Evolutionary conservation across 2,113 vertebrate genomes (phyloP).

Genomic region (Rynchops niger): DNA sequence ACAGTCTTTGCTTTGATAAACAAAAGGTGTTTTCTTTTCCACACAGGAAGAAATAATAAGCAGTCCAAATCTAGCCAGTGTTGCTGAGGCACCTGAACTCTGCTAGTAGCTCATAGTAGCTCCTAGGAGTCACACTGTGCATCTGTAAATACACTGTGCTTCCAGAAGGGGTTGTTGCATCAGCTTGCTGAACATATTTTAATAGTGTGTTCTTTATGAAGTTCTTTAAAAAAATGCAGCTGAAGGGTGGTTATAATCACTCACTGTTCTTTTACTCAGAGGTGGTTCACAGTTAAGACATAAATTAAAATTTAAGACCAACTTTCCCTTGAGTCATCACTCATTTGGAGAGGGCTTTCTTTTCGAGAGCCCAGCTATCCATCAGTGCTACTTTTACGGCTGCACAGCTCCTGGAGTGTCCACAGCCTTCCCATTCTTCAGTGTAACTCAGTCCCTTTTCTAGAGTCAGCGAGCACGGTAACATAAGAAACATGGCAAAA

Average conservation of each 20-base stretch:
- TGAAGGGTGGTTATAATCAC: neutral
- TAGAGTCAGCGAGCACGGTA: neutral
- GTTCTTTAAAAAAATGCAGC: neutral
- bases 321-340: neutral
- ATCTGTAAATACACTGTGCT: neutral
- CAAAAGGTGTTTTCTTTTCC: neutral
- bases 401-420: neutral
- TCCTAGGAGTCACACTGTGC: neutral
- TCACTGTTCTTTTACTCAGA: neutral
- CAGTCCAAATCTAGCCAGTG: neutral
- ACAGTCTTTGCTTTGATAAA: neutral
- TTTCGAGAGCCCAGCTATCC: neutral
- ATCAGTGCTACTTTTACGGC: neutral
- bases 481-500: neutral
- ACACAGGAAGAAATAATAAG: neutral
- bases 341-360: neutral
- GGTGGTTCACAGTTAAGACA: neutral
- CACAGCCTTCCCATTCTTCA: neutral
- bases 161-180: neutral
- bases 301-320: conserved; percentile 19
- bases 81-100: neutral
- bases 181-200: neutral
- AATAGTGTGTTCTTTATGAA: neutral
- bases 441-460: neutral
- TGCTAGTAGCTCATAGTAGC: neutral